These are phyloP conservation scores for Sycobia sp. DNA, from an alignment of 1,140 invertebrate species.

Conservation along the genomic window DNA sequence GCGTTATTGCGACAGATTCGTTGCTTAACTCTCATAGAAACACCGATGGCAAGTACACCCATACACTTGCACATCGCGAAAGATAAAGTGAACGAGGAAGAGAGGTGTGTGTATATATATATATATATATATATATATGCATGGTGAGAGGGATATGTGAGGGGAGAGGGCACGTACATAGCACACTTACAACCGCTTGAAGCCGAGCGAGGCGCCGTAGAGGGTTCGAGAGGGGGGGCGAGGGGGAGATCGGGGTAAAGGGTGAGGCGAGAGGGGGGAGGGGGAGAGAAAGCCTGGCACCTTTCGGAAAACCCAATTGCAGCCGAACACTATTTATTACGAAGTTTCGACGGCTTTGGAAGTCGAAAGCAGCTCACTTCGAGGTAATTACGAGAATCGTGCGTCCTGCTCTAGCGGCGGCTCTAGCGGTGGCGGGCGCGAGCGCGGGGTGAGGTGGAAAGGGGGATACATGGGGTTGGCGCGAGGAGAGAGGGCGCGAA, in stretches of 20 bases:
- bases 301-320: constrained; percentile 52
- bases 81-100: constrained; percentile 2
- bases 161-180: too few species aligned
- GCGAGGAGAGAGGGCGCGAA: neutral
- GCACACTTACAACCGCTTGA: too few species aligned
- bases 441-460: neutral
- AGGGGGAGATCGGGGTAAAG: neutral
- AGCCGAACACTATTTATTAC: constrained; percentile 60
- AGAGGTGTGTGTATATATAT: too few species aligned
- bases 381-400: constrained; percentile 59
- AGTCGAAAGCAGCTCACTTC: constrained; percentile 60
- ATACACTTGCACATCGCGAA: neutral
- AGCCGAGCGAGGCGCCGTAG: neutral
- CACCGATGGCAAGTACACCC: neutral
- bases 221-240: neutral
- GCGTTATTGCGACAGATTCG: constrained; percentile 3
- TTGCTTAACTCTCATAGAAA: neutral
- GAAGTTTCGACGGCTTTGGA: constrained; percentile 60
- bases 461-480: too few species aligned
- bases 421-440: neutral
- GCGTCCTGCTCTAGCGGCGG: constrained; percentile 41
- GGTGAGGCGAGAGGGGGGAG: neutral
- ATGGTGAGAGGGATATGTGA: too few species aligned
- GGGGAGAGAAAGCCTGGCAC: constrained; percentile 15
- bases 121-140: too few species aligned